phyloP scores from a whole-genome alignment of 2,797 vertebrate genomes.

The Emydoidea blandingii region DNA sequence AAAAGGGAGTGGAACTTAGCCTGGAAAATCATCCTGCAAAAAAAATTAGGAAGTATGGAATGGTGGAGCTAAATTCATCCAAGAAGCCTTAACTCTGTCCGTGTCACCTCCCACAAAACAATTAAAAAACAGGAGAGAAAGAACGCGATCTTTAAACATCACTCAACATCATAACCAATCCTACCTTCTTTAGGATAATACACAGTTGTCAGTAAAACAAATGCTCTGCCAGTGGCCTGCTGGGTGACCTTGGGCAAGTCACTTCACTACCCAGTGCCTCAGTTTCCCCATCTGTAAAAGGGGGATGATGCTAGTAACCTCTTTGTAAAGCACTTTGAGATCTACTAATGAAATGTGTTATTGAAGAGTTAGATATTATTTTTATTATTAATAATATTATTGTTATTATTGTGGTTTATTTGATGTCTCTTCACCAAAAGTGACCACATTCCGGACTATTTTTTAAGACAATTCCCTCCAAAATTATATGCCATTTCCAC shows the following conservation, averaged over 20 bases:
- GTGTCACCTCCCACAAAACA: neutral
- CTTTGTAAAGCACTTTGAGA: neutral
- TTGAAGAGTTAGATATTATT: neutral
- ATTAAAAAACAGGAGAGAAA: neutral
- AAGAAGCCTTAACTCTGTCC: neutral
- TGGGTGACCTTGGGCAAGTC: neutral
- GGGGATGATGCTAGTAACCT: neutral
- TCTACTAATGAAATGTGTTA: neutral
- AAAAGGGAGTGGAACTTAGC: neutral
- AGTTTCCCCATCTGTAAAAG: neutral
- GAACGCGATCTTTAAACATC: neutral
- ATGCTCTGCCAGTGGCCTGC: neutral
- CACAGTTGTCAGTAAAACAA: neutral
- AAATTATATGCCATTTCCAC: neutral
- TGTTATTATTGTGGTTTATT: neutral
- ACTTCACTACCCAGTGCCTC: neutral
- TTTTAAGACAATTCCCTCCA: neutral
- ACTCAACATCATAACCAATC: neutral
- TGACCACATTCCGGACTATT: neutral
- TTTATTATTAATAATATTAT: neutral
- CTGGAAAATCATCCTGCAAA: neutral
- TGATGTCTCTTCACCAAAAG: neutral
- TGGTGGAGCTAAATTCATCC: neutral
- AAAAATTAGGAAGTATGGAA: neutral
- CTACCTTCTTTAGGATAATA: fast-evolving